Base-by-base conservation (phyloP, 1,140 invertebrate species). In the Arctopsyche grandis region DNA sequence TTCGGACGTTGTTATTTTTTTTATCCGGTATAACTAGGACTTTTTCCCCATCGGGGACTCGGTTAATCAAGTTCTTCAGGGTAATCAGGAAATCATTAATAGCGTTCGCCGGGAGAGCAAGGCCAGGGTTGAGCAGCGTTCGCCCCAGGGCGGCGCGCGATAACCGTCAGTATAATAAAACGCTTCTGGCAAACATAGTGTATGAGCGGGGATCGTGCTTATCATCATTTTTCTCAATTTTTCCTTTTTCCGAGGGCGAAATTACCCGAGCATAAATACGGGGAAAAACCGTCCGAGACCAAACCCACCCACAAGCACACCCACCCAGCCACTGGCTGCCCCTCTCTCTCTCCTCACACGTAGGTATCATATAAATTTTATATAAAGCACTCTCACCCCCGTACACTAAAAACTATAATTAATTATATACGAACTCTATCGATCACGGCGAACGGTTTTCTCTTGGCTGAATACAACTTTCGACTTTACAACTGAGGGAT, bases 101-200 rank as follows among this genome's bases (percentile, higher is more conserved):
- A 29, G 21, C 60, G 16, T 24, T 29, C 16, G 21, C 14, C 10
- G 21, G 16, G 12, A 52, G 16, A 52, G 16, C 10, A 52, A 52
- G 16, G 16, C 48, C 48, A 52, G 48, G 48, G 48, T 16, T 14
- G 16, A 14, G 38, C 46, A 58, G 48, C 46, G 16, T 48, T 44
- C 14, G 76, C 22, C 7, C 29, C 29, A 16, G 29, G 14, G 14
- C 63, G 19, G 22, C 26, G 52, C 69, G 16, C 69, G 78, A 79
- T 79, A 79, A 74, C 77, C 66, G 66, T 71, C 48, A 43, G 77
- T 73, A 78, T 78, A 79, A 79, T 79, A 75, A 79, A 75, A 74
- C 78, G 70, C 69, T 75, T 75, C 52, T 52, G 38, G 21, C 78
- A 73, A 79, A 79, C 69, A 79, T 22, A 66, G 9, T 46, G 56